Conservation (phyloP, 2,797 vertebrate genomes). For the Mormyrus hasselquistii region DNA sequence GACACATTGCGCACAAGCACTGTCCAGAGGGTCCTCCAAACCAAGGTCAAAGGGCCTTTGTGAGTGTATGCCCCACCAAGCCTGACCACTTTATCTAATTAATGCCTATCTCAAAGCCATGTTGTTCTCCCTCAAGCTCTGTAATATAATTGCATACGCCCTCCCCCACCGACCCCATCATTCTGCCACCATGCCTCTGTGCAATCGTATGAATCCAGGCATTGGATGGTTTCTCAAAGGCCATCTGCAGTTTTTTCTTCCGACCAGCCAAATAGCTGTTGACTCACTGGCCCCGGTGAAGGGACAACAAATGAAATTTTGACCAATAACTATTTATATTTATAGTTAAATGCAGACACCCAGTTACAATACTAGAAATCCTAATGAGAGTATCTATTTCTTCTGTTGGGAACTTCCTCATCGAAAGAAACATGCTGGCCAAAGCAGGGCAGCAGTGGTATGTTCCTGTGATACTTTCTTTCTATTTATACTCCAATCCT, state of each 20-base stretch:
- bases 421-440: background rate
- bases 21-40: background rate
- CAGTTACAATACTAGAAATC: background rate
- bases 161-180: constrained; percentile 15
- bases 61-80: background rate
- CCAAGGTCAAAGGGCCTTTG: background rate
- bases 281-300: background rate
- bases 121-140: constrained; percentile 28
- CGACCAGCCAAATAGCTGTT: background rate
- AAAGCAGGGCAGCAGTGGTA: background rate
- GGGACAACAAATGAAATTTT: background rate
- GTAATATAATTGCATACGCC: constrained; percentile 50
- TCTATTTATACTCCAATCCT: background rate
- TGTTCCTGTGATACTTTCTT: background rate
- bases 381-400: background rate
- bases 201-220: background rate
- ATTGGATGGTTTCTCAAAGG: background rate
- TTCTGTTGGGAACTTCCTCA: background rate
- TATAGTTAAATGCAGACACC: background rate
- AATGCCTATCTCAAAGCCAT: constrained; percentile 35
- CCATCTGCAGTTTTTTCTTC: background rate
- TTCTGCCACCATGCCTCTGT: background rate
- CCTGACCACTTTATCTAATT: constrained; percentile 34
- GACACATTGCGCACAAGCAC: background rate
- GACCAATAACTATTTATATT: background rate